Percentiles rank a stretch among this genome's conserved stretches.
phyloP scores from a whole-genome alignment of 1,140 invertebrate genomes.

The Nixonia krombeini region DNA sequence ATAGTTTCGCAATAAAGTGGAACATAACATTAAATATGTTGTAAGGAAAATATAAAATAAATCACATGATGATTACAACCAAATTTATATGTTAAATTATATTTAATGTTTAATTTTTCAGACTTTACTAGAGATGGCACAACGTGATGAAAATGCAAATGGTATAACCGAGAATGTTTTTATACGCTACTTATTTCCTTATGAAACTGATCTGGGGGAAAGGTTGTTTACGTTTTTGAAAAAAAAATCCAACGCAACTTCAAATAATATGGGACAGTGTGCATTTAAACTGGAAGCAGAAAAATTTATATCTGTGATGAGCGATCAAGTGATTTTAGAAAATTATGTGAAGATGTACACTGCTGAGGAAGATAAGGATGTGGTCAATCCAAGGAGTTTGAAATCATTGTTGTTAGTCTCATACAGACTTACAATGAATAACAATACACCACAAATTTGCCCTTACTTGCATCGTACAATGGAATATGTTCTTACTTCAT shows the following conservation, averaged over 20 bases:
- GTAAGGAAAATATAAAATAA: no score
- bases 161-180: constrained; percentile 76
- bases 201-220: constrained; percentile 79
- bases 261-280: constrained; percentile 73
- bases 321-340: constrained; percentile 76
- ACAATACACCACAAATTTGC: constrained; percentile 74
- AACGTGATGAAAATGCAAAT: constrained; percentile 76
- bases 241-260: no score
- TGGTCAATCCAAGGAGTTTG: constrained; percentile 74
- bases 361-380: constrained; percentile 64
- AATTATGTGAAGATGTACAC: constrained; percentile 78
- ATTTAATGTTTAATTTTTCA: constrained; percentile 59
- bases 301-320: constrained; percentile 77
- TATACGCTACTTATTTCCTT: constrained; percentile 83
- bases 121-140: constrained; percentile 76
- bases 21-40: no score
- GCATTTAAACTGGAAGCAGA: constrained; percentile 81
- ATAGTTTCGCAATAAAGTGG: no score
- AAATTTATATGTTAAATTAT: no score
- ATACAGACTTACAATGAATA: constrained; percentile 81
- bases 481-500: constrained; percentile 78
- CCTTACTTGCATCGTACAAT: constrained; percentile 77
- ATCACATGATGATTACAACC: no score
- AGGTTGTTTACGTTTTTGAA: constrained; percentile 78
- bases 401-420: constrained; percentile 77